Percentiles rank a stretch among this genome's conserved stretches.
These are phyloP conservation scores for Pocillopora grandis DNA, from an alignment of 92 coral and sea anemone genomes.

Conservation along the genomic window DNA sequence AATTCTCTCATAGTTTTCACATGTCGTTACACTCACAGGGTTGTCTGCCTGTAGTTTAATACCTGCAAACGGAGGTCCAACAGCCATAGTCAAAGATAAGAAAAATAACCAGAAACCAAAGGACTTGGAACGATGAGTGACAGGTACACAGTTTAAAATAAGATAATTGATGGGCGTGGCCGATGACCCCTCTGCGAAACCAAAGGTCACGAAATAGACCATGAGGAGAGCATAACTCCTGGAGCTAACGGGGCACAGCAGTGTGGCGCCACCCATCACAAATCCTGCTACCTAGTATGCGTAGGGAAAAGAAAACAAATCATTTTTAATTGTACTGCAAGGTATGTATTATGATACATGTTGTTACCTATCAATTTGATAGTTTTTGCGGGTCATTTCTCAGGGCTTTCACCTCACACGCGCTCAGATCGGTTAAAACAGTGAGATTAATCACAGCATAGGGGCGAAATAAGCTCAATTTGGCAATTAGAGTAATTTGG, in stretches of 20 bases:
- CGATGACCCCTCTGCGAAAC: constrained; percentile 5
- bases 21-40: too few species aligned
- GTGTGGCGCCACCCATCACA: not conserved
- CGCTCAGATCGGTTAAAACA: too few species aligned
- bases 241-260: not conserved
- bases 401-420: too few species aligned
- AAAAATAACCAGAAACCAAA: constrained; percentile 9
- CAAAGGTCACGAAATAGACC: not conserved
- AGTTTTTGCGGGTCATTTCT: too few species aligned
- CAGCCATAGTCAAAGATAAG: not conserved
- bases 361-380: too few species aligned
- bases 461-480: too few species aligned
- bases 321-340: not conserved
- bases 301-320: not conserved
- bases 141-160: constrained; percentile 1
- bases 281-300: not conserved
- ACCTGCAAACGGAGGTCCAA: constrained; percentile 15
- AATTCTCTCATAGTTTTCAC: too few species aligned
- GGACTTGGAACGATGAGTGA: not conserved
- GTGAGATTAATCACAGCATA: too few species aligned
- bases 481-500: too few species aligned
- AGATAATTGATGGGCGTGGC: constrained; percentile 1
- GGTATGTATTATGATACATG: too few species aligned
- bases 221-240: not conserved
- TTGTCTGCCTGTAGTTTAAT: not conserved